Conservation (phyloP, 2,888 invertebrate species). For the Leptopilina syphax region DNA sequence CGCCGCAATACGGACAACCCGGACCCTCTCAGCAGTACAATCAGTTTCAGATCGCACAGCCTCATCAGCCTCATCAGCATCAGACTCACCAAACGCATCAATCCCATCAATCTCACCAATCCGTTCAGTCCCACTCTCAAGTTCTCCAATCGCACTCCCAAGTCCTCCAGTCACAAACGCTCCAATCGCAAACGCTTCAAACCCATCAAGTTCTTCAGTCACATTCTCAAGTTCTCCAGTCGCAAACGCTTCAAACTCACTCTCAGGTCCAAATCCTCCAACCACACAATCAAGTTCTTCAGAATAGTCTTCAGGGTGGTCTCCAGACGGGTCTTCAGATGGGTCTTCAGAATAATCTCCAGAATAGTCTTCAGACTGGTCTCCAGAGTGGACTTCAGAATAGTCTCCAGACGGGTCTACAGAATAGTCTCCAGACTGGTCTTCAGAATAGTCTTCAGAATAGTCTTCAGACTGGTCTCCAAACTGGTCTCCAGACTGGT, state of each 20-base stretch:
- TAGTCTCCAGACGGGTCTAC: no score
- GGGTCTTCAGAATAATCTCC: no score
- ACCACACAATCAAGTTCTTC: conserved; percentile 41
- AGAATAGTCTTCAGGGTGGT: no score
- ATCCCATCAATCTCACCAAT: background rate
- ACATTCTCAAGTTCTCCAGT: background rate
- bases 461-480: no score
- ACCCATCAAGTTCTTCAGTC: conserved; percentile 18
- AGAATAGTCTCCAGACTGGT: background rate
- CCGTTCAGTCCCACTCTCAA: conserved; percentile 18
- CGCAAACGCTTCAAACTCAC: background rate
- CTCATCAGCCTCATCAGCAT: conserved; percentile 49
- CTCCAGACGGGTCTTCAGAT: no score
- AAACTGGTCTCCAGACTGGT: background rate
- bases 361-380: no score
- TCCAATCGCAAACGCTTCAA: background rate
- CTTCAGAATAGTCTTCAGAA: background rate
- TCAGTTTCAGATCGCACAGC: conserved; percentile 56
- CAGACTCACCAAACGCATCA: background rate
- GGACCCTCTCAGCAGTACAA: conserved; percentile 54
- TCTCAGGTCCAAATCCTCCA: conserved; percentile 8
- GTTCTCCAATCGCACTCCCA: conserved; percentile 27
- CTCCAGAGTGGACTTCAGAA: no score
- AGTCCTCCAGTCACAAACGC: conserved; percentile 17
- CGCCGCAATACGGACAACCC: conserved; percentile 63